These are phyloP conservation scores for Muscicapa adusta DNA, from an alignment of 2,113 vertebrate species.

Conservation along the genomic window DNA sequence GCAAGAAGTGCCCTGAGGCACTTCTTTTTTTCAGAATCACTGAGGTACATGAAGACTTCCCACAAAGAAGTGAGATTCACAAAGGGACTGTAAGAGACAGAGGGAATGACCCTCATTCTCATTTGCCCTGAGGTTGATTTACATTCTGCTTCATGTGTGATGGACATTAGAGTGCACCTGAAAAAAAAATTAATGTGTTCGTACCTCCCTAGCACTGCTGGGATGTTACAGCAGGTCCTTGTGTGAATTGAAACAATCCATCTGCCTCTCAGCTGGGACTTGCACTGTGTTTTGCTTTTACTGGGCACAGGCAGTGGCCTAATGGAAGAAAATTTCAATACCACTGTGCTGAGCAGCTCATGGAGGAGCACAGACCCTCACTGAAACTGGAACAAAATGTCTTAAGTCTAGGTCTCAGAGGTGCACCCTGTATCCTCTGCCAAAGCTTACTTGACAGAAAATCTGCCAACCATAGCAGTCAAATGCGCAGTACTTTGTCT, in stretches of 20 bases:
- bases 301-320: background rate
- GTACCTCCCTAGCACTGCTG: background rate
- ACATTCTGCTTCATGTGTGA: background rate
- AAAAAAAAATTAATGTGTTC: background rate
- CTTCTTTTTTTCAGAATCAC: background rate
- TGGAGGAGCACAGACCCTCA: rapidly evolving
- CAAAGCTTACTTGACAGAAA: background rate
- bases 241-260: background rate
- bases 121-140: background rate
- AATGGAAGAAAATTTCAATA: background rate
- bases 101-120: background rate
- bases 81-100: background rate
- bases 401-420: background rate
- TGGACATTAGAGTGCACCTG: background rate
- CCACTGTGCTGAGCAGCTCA: background rate
- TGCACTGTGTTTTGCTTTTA: background rate
- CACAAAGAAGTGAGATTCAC: background rate
- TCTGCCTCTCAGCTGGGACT: background rate
- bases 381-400: background rate
- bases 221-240: background rate
- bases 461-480: background rate
- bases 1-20: too few relatives aligned
- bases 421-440: background rate
- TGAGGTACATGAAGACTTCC: background rate
- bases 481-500: background rate